Evolutionary conservation across 2,113 vertebrate genomes (phyloP).

Genomic region (Elaphurus davidianus): DNA sequence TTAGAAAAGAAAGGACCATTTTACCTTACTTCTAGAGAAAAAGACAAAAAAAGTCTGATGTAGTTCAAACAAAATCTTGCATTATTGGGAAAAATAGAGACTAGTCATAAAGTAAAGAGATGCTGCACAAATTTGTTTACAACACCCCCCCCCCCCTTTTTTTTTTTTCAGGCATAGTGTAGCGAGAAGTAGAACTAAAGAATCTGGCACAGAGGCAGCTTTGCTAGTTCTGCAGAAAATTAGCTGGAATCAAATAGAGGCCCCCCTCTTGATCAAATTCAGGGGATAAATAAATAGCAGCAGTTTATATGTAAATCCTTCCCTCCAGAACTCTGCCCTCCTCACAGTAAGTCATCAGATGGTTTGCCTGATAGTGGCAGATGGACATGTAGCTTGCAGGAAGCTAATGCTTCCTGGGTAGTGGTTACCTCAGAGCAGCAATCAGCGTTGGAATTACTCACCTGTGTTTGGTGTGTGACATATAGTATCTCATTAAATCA

Average conservation of each 20-base stretch:
- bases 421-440: background rate
- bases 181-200: background rate
- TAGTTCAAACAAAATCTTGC: background rate
- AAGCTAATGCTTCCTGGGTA: background rate
- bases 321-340: background rate
- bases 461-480: background rate
- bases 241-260: background rate
- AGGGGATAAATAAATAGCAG: background rate
- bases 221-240: background rate
- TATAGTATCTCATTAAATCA: background rate
- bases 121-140: background rate
- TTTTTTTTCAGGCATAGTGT: background rate
- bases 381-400: background rate
- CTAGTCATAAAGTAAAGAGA: background rate
- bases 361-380: background rate
- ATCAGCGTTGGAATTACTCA: conserved; percentile 16
- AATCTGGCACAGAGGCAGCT: background rate
- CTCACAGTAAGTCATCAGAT: background rate
- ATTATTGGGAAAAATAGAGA: background rate
- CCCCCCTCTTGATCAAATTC: background rate
- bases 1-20: background rate
- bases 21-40: background rate
- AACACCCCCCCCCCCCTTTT: background rate
- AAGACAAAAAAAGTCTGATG: background rate
- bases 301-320: background rate